Evolutionary conservation across 2,888 invertebrate species (phyloP).

Genomic region (Anoncus sp.): DNA sequence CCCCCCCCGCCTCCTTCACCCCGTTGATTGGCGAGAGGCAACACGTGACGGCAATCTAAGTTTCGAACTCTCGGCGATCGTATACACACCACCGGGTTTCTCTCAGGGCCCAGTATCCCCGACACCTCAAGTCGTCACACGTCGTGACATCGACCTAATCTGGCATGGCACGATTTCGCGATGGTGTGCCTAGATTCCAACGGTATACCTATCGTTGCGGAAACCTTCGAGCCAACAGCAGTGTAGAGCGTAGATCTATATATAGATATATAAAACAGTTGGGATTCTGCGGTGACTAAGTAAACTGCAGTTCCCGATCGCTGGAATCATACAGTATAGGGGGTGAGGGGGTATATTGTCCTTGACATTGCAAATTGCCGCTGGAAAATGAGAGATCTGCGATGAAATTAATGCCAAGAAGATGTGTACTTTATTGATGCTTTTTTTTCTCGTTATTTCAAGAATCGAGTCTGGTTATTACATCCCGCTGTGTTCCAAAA

Average conservation of each 20-base stretch:
- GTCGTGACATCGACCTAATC: conserved; percentile 72
- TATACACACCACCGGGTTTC: conserved; percentile 35
- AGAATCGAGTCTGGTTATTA: background rate
- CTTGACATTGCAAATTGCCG: conserved; percentile 46
- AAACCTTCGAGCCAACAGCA: conserved; percentile 23
- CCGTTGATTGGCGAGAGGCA: conserved; percentile 65
- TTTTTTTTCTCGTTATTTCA: background rate
- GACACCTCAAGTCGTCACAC: conserved; percentile 72
- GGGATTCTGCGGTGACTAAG: conserved; percentile 48
- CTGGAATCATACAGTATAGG: conserved; percentile 8
- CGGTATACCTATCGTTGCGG: background rate
- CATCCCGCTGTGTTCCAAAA: background rate
- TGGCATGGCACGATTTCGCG: conserved; percentile 66
- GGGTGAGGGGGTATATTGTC: conserved; percentile 25
- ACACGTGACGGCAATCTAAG: conserved; percentile 79
- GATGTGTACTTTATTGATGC: background rate
- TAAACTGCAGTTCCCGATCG: conserved; percentile 21
- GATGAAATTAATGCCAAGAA: conserved; percentile 2
- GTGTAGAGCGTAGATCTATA: background rate
- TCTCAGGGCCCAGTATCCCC: conserved; percentile 24
- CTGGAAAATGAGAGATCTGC: background rate
- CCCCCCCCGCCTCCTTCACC: conserved; percentile 14
- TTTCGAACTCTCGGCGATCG: conserved; percentile 72
- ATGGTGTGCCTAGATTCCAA: conserved; percentile 39
- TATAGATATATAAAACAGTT: background rate